Evolutionary conservation across 2,888 invertebrate species (phyloP).

Genomic region (Drosophila atripex): DNA sequence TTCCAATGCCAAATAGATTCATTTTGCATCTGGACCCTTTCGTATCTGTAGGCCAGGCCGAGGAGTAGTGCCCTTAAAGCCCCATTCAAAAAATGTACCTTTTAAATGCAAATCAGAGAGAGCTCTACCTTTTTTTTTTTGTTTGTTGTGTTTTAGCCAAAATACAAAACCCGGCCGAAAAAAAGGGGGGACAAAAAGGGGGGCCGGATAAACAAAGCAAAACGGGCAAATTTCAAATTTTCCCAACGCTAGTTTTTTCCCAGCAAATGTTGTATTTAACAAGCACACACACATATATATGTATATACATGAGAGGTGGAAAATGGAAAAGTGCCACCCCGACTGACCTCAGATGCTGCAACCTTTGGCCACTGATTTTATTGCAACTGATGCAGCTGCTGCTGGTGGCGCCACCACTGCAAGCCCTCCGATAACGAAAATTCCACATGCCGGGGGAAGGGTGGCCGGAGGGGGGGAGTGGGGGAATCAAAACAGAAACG

Average conservation of each 20-base stretch:
- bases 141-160: constrained; percentile 16
- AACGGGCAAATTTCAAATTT: constrained; percentile 63
- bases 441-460: constrained; percentile 56
- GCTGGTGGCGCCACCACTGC: constrained; percentile 61
- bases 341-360: constrained; percentile 77
- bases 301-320: constrained; percentile 6
- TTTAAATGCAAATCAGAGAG: constrained; percentile 75
- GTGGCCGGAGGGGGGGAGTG: constrained; percentile 6
- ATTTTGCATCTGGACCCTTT: constrained; percentile 5
- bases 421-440: constrained; percentile 74
- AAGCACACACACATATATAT: constrained; percentile 47
- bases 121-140: constrained; percentile 60
- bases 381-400: constrained; percentile 67
- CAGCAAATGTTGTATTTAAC: constrained; percentile 73
- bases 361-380: constrained; percentile 78
- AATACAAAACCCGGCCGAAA: constrained; percentile 32
- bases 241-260: constrained; percentile 66
- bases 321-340: constrained; percentile 51
- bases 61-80: constrained; percentile 16
- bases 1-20: constrained; percentile 5
- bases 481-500: constrained; percentile 51
- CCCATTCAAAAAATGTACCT: constrained; percentile 57
- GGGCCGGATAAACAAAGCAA: constrained; percentile 55
- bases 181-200: constrained; percentile 4
- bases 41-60: not conserved